Base-by-base conservation (phyloP, 2,888 invertebrate genomes). In the Eupithecia exiguata region DNA sequence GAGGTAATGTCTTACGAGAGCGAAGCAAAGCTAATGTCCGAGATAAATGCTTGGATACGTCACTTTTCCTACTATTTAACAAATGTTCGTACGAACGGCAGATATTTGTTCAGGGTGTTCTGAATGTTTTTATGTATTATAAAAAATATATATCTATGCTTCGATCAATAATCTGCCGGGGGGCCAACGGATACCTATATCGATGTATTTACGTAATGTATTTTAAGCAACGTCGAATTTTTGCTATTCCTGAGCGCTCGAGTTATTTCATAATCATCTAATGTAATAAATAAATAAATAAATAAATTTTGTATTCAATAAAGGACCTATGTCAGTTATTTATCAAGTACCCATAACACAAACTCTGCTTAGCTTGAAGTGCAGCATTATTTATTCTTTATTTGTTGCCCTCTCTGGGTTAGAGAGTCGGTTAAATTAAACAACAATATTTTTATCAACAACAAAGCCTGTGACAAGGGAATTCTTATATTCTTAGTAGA, bases 1-100 rank as follows among this genome's bases (percentile, higher is more conserved):
- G 89, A 87, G 84, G 89, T 89, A 90, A 92, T 90, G 88, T 89
- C 87, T 89, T 89, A 89, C 86, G 89, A 91, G 89, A 90, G 89
- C 88, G 87, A 79, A 88, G 86, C 86, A 80, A 89, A 88, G 83
- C 79, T 71, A 86, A 83, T 84, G 74, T 82, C 84, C 80, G 81
- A 87, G 86, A 84, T 87, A 87, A 89, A 61, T 73, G 71, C 72
- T 72, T 73, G 71, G 71, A 67, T 49, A 18, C 36, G 69, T 69
- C 69, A 66, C 38, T 86, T 82, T 81, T 79, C 79, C 81, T 80
- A 78, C 30, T 53, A 6, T 49, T 78, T 79, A 76, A 76, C 76
- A 79, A 70, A 21, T 70, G 38, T 43, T 76, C 53, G 21, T 53
- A 53, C 53, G 53, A 53, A 7, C 53, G 9, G 5, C 53, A 21